Evolutionary conservation across 2,888 invertebrate genomes (phyloP).

Genomic region (Phyllotreta cruciferae): DNA sequence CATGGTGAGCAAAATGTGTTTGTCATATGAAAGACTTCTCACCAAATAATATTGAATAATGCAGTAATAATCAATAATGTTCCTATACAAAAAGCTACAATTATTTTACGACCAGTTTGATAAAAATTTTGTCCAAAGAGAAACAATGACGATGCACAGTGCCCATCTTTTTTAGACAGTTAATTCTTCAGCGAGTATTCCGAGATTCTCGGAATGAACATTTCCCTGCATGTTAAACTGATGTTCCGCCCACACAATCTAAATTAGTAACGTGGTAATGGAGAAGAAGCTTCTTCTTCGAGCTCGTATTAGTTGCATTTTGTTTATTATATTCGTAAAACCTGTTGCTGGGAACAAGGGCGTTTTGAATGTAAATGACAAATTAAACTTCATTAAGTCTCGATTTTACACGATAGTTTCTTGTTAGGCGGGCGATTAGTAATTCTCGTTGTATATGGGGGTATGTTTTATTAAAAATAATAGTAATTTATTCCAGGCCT

Average conservation of each 20-base stretch:
- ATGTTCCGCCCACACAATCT: conserved; percentile 16
- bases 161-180: conserved; percentile 9
- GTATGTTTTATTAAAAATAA: conserved; percentile 12
- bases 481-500: conserved; percentile 3
- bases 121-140: too few relatives aligned
- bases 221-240: conserved; percentile 18
- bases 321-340: conserved; percentile 19
- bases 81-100: too few relatives aligned
- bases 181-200: conserved; percentile 7
- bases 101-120: too few relatives aligned
- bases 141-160: background rate
- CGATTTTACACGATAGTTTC: conserved; percentile 15
- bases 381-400: conserved; percentile 19
- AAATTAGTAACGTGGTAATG: conserved; percentile 21
- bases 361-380: conserved; percentile 17
- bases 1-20: background rate
- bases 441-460: conserved; percentile 12
- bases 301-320: conserved; percentile 8
- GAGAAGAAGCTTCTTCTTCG: conserved; percentile 18
- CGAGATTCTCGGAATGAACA: conserved; percentile 12
- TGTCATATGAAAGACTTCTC: too few relatives aligned
- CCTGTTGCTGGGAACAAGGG: conserved; percentile 19
- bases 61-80: too few relatives aligned
- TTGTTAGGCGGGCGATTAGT: conserved; percentile 2
- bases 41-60: too few relatives aligned